These are phyloP conservation scores for Actinostola sp. DNA, from an alignment of 92 coral and sea anemone species.

Conservation along the genomic window DNA sequence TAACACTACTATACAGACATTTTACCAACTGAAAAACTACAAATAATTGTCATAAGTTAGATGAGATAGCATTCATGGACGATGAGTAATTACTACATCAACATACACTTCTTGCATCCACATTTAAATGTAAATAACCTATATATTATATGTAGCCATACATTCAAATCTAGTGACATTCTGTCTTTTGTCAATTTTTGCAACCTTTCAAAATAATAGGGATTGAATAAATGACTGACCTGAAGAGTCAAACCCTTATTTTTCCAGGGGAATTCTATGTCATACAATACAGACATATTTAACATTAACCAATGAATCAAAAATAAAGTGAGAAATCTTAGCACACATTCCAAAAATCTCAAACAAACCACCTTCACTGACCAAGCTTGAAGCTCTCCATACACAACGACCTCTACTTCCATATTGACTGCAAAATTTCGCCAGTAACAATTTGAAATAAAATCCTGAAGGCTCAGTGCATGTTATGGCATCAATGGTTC, in stretches of 20 bases:
- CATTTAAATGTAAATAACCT: slow-evolving; percentile 18
- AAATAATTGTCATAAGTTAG: background rate
- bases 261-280: background rate
- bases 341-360: background rate
- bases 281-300: slow-evolving; percentile 8
- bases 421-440: background rate
- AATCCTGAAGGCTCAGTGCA: background rate
- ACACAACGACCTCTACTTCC: slow-evolving; percentile 14
- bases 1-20: background rate
- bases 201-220: background rate
- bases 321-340: background rate
- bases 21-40: background rate
- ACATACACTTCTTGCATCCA: background rate
- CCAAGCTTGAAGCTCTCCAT: slow-evolving; percentile 27
- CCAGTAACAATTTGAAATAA: background rate
- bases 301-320: background rate
- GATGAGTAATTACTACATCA: slow-evolving; percentile 1
- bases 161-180: background rate
- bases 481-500: slow-evolving; percentile 19
- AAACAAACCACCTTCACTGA: slow-evolving; percentile 27
- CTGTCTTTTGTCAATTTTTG: background rate
- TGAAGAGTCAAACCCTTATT: no score
- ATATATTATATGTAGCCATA: background rate
- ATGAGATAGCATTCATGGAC: background rate
- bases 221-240: no score